Percentiles rank a stretch among this genome's conserved stretches.
Conservation (phyloP, 2,797 vertebrate species). For the Lagocephalus sceleratus region DNA sequence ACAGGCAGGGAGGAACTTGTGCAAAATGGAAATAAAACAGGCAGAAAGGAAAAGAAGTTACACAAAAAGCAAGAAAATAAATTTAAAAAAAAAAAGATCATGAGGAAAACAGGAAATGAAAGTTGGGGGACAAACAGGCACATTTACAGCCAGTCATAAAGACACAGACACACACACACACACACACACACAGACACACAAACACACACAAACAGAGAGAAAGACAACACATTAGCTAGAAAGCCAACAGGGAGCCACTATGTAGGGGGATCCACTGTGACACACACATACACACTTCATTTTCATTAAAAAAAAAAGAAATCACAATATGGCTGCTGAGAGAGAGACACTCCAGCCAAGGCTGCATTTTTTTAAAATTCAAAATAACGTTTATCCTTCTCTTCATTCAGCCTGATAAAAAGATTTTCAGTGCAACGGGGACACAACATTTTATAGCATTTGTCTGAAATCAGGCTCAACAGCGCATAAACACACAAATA, state of each 20-base stretch:
- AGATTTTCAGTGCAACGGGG: no score
- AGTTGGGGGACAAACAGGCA: conserved; percentile 26
- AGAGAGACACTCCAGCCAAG: conserved; percentile 3
- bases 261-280: conserved; percentile 66
- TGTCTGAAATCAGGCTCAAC: no score
- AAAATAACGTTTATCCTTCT: background rate
- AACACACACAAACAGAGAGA: no score
- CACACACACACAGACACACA: no score
- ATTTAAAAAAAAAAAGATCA: background rate
- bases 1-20: conserved; percentile 34
- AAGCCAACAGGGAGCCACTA: conserved; percentile 67
- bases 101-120: conserved; percentile 16
- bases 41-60: conserved; percentile 40
- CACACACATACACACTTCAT: conserved; percentile 47
- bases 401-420: no score
- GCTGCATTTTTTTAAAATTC: background rate
- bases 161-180: conserved; percentile 61
- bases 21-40: conserved; percentile 23
- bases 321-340: background rate
- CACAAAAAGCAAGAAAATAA: conserved; percentile 33
- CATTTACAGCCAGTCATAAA: conserved; percentile 60
- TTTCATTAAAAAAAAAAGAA: conserved; percentile 21
- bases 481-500: no score
- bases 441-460: no score
- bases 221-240: conserved; percentile 77